phyloP scores from a whole-genome alignment of 2,888 invertebrate genomes.

The Drosophila austrosaltans region DNA sequence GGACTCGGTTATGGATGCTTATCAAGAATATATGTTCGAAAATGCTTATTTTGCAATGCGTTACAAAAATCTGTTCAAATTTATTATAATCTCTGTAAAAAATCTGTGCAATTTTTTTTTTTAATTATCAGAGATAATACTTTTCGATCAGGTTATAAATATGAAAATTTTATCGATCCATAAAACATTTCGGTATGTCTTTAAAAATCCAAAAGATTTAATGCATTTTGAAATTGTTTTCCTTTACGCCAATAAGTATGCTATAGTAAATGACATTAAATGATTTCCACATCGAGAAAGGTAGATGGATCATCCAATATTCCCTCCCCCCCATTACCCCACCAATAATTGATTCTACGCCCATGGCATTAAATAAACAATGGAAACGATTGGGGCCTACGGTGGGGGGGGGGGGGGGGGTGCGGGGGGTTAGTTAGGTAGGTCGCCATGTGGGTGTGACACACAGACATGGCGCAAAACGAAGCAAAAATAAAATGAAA shows the following conservation, averaged over 20 bases:
- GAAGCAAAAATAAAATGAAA: conserved; percentile 35
- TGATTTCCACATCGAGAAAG: background rate
- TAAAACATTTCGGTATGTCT: no score
- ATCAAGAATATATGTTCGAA: no score
- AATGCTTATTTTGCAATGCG: no score
- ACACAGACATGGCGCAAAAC: conserved; percentile 5
- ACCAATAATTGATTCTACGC: background rate
- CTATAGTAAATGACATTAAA: background rate
- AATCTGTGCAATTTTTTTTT: no score
- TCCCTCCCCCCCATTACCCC: no score
- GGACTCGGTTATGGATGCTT: no score
- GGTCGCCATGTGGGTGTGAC: background rate
- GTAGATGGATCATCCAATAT: background rate
- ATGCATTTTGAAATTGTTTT: background rate
- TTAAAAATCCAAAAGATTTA: no score
- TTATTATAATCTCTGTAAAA: no score
- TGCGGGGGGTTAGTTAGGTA: background rate
- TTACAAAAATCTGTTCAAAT: no score
- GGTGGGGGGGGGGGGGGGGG: background rate
- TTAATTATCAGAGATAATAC: no score
- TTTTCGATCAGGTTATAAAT: no score
- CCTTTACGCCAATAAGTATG: background rate
- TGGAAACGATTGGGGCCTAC: background rate
- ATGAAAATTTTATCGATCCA: no score
- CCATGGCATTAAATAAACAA: conserved; percentile 2